Evolutionary conservation across 2,888 invertebrate species (phyloP), one percentile per base, ranked within the genome.

Genomic region (Drosophila melanosoma): DNA sequence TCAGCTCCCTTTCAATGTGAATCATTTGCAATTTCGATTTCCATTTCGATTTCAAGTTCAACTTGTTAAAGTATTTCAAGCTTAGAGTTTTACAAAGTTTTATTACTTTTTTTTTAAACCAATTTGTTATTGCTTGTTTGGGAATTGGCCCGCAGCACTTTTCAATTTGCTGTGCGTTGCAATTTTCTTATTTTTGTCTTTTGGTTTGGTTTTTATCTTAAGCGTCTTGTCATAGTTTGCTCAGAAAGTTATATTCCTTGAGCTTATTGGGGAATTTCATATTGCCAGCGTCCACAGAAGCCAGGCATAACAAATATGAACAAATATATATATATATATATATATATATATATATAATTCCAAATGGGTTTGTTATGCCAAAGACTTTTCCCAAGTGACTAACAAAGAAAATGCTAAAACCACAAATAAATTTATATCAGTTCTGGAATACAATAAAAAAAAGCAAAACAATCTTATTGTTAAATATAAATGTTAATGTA

Each of bases 41-140:
- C 52, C 38, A 74, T 74, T 85, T 85, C 69, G 67, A 83, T 86
- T 83, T 88, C 84, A 85, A 86, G 88, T 83, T 85, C 84, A 88
- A 69, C 63, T 79, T 82, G 67, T 75, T 69, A 74, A 78, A 67
- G 74, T 67, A 67, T 73, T 60, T 74, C 53, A 71, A 73, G 74
- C 74, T 69, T 51, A 48, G n/a, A 81, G 66, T 29, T 48, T 69
- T 23, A 51, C 49, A 81, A 83, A 79, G 75, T 83, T 83, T 71
- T 81, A 82, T 82, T 81, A 60, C 69, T 66, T 83, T 71, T 83
- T 71, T 61, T 68, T 53, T 33, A 53, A 45, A n/a, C 38, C 48
- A 56, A 56, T 69, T 45, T 51, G 52, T 61, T 58, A 51, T 67
- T 38, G 57, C 56, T 80, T 67, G 76, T 69, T 74, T 68, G 74